phyloP scores from a whole-genome alignment of 2,113 vertebrate species.

The Ceratotherium simum region DNA sequence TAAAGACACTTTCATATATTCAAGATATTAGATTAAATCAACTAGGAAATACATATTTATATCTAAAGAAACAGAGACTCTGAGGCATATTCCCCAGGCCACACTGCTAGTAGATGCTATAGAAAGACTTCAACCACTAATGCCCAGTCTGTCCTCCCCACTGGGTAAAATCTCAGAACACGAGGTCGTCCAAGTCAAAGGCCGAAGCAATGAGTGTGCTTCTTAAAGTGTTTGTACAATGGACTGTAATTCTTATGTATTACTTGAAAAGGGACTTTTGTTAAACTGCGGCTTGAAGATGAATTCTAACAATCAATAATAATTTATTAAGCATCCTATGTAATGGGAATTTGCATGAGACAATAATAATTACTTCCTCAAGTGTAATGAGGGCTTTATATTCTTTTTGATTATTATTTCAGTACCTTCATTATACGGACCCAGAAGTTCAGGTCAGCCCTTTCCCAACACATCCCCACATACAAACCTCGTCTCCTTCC shows the following conservation, averaged over 20 bases:
- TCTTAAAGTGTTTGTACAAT: not conserved
- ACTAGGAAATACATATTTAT: not conserved
- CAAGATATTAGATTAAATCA: not conserved
- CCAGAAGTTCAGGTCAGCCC: not conserved
- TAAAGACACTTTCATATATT: not conserved
- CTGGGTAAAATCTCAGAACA: not conserved
- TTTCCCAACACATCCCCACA: not conserved
- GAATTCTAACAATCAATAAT: not conserved
- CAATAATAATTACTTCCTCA: not conserved
- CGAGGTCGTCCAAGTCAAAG: not conserved
- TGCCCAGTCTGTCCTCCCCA: not conserved
- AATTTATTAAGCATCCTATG: not conserved
- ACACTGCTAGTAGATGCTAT: not conserved
- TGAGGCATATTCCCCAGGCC: not conserved
- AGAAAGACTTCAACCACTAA: not conserved
- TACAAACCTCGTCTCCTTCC: conserved; percentile 93
- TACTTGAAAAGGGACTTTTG: not conserved
- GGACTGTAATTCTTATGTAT: not conserved
- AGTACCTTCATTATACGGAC: not conserved
- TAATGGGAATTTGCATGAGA: not conserved
- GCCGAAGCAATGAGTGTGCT: not conserved
- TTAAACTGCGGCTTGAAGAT: not conserved
- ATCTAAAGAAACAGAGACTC: not conserved
- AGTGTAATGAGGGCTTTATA: not conserved
- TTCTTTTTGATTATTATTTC: not conserved